phyloP scores from a whole-genome alignment of 2,113 vertebrate species.

The Sylvilagus bachmani region DNA sequence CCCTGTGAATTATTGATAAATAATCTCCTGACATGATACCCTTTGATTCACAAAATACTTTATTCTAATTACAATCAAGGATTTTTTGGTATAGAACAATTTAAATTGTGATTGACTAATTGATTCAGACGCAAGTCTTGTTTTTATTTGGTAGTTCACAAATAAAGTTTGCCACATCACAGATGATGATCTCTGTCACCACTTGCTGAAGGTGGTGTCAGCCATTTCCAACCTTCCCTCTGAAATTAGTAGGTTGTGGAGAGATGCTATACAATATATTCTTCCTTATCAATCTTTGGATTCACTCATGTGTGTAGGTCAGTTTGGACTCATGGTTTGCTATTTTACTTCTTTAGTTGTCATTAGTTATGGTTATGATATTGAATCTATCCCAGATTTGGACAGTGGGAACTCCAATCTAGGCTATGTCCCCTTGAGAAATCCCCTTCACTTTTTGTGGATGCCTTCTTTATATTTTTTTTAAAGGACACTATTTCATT shows the following conservation, averaged over 20 bases:
- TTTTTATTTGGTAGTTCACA: background rate
- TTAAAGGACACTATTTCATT: too few relatives aligned
- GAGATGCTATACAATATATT: background rate
- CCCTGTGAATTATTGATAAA: background rate
- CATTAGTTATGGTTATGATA: background rate
- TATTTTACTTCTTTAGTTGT: background rate
- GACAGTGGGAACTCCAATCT: background rate
- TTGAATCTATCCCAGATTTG: background rate
- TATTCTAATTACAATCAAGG: conserved; percentile 23
- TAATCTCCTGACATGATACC: background rate
- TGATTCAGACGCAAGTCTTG: background rate
- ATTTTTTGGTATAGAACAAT: background rate
- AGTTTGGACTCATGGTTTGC: background rate
- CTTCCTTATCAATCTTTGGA: background rate
- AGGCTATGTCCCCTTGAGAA: background rate
- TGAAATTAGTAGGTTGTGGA: conserved; percentile 6
- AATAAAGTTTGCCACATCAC: background rate
- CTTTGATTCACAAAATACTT: background rate
- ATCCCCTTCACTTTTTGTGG: background rate
- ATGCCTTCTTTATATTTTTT: background rate
- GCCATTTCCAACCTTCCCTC: background rate
- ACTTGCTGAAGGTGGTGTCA: background rate
- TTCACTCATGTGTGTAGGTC: background rate
- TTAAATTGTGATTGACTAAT: background rate
- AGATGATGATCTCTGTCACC: background rate